A percentile compares a stretch with the other conserved stretches of the same genome.
Evolutionary conservation across 2,888 invertebrate species (phyloP).

Genomic region (Troides helena): DNA sequence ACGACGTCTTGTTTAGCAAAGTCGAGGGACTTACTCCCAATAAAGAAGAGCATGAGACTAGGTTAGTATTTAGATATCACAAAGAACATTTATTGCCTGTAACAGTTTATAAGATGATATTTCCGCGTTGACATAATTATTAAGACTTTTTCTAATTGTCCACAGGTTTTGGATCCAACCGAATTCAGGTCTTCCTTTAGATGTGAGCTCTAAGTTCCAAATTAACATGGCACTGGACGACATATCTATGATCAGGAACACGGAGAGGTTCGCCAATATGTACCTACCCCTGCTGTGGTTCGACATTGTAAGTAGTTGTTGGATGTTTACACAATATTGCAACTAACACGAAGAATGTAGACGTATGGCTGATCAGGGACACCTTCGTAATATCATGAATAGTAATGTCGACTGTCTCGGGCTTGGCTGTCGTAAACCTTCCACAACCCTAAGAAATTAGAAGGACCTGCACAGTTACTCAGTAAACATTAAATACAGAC

Average conservation of each 20-base stretch:
- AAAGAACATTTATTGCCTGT: too few relatives aligned
- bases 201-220: constrained; percentile 89
- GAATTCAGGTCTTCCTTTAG: constrained; percentile 88
- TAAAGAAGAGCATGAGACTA: constrained; percentile 71
- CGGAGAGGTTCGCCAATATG: constrained; percentile 84
- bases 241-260: constrained; percentile 83
- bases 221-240: constrained; percentile 91
- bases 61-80: constrained; percentile 40
- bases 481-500: too few relatives aligned
- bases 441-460: too few relatives aligned
- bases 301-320: constrained; percentile 87
- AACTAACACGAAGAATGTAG: too few relatives aligned
- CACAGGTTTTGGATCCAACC: constrained; percentile 90
- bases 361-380: too few relatives aligned
- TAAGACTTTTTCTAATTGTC: not conserved
- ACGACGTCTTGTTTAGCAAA: constrained; percentile 81
- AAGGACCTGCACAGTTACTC: too few relatives aligned
- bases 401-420: too few relatives aligned
- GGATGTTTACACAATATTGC: too few relatives aligned
- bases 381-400: too few relatives aligned
- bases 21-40: constrained; percentile 86
- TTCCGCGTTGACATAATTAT: too few relatives aligned
- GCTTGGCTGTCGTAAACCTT: too few relatives aligned
- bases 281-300: constrained; percentile 92
- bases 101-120: too few relatives aligned